phyloP scores from a whole-genome alignment of 2,888 invertebrate species.

The Lypha dubia region DNA sequence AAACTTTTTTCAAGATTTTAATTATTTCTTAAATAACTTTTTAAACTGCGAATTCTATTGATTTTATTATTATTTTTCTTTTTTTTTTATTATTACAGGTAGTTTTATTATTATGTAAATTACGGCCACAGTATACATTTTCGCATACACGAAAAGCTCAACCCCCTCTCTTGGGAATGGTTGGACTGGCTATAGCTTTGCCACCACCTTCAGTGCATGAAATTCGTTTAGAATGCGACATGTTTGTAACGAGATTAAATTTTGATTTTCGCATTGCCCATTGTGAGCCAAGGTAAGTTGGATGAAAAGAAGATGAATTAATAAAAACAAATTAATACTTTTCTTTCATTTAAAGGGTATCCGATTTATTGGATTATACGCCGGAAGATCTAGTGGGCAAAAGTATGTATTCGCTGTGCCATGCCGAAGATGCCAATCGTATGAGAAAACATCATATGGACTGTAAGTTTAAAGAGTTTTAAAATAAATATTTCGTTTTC shows the following conservation, averaged over 20 bases:
- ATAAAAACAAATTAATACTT: not conserved
- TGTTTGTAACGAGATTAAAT: constrained; percentile 98
- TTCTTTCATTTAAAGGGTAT: constrained; percentile 87
- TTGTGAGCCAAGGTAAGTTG: constrained; percentile 94
- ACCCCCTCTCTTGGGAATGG: constrained; percentile 95
- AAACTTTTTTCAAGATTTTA: too few species aligned
- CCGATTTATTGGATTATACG: constrained; percentile 95
- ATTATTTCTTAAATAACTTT: not conserved
- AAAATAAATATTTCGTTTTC: not conserved
- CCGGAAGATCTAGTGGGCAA: constrained; percentile 97
- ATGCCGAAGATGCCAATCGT: constrained; percentile 97
- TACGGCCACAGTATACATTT: constrained; percentile 96
- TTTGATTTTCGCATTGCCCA: constrained; percentile 98
- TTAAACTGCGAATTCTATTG: too few species aligned
- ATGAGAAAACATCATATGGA: constrained; percentile 97
- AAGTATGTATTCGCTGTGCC: constrained; percentile 96
- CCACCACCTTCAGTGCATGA: constrained; percentile 99
- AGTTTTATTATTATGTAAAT: constrained; percentile 94
- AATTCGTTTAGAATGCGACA: constrained; percentile 96
- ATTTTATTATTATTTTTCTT: too few species aligned
- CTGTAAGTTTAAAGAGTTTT: constrained; percentile 88
- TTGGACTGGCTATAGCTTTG: constrained; percentile 96
- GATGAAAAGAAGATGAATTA: not conserved
- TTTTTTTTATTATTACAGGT: constrained; percentile 87
- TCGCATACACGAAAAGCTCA: constrained; percentile 94